Evolutionary conservation across 2,888 invertebrate species (phyloP), one percentile per base, ranked within the genome.

Genomic region (Hyles lineata): DNA sequence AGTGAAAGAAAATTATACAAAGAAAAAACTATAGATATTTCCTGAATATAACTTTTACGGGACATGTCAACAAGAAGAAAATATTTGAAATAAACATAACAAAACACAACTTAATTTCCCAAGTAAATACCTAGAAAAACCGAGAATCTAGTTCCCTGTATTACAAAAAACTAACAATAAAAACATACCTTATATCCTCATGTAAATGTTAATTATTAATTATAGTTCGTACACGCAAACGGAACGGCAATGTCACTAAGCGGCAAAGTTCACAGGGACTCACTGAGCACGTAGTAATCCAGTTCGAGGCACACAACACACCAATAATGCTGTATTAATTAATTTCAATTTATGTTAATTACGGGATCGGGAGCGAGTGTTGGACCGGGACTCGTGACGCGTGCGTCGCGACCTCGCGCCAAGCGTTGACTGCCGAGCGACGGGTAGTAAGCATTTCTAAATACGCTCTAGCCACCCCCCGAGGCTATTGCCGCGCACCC

Each of bases 401-500:
- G 87, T 87, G 87, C 90, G 82, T 84, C 86, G 87, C 77, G 82
- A 84, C 76, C 89, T 89, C 85, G 83, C 85, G 87, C 84, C 81
- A 82, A 89, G 86, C 92, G 85, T 87, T 85, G 86, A 95, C 95
- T 95, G 93, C 83, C 86, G 86, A 83, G 80, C 81, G 82, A 84
- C 82, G 82, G 86, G 83, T 83, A 81, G 82, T 74, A 80, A 86
- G 86, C 89, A 88, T 90, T 92, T 91, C 93, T 94, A 93, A 93
- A 93, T 93, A 73, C 55, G 71, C 19, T 71, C 71, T 70, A 94
- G 91, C 93, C 92, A 91, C 92, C 92, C 92, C 91, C 88, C 89
- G 85, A 84, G 76, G 77, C 82, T 82, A 81, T 89, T 89, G 87
- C 88, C 92, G 92, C 93, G 91, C 92, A 83, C 81, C 84, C 85